Evolutionary conservation across 2,888 invertebrate genomes (phyloP), one percentile per base, ranked within the genome.

Genomic region (Phalera bucephala): DNA sequence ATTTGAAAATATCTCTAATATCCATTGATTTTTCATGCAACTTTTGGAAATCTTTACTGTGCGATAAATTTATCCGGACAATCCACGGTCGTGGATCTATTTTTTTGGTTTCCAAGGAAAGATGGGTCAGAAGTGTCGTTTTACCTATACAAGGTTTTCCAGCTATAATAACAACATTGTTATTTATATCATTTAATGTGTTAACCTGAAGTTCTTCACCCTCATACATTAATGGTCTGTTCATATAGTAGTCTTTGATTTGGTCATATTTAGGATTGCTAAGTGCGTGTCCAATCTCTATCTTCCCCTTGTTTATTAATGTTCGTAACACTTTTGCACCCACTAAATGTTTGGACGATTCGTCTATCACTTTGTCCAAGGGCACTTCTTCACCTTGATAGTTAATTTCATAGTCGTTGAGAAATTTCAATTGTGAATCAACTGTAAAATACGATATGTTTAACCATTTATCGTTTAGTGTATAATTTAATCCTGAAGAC

Each of bases 71-170:
- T 0, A 72, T 45, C 6, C 56, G 52, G 3, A 66, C 59, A 27
- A 72, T 64, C 72, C 72, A 72, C 2, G 49, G 55, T 7, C 50
- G 39, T 2, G 60, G 51, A 11, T 52, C 32, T 1, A 41, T 14
- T 36, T 46, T 50, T 27, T 72, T 72, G 1, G 66, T 62, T 33
- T 67, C 51, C 4, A 60, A 33, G 3, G 71, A 49, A 8, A 72
- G 36, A 43, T 69, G 66, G 22, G 63, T 62, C 2, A 72, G 51
- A 13, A 72, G 54, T 20, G 49, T 57, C 14, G 66, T 57, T 37
- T 66, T 72, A 14, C 72, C 72, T 54, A 58, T 61, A 9, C 64
- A 65, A 14, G 70, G 61, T 22, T 48, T 45, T 1, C 60, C 61
- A 3, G 54, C 45, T 28, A 72, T 48, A 3, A 72, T 26, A 0